Base-by-base conservation (phyloP, 2,797 vertebrate genomes). In the Chaetodon trifasciatus region DNA sequence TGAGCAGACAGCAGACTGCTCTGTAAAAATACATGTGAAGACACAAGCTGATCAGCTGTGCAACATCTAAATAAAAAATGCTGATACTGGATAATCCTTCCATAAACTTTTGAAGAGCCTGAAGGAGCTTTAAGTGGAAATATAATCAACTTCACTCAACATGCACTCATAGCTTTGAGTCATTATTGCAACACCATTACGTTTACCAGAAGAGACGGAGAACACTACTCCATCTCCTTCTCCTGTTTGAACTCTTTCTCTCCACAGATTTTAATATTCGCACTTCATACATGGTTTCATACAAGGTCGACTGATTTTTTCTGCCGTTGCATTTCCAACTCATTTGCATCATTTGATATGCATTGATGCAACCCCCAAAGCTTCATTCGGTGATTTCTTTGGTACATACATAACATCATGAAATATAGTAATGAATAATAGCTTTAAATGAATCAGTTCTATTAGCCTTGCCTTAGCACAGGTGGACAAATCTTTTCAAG, bases 1-100 rank as follows among this genome's bases (percentile, higher is more conserved):
- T 0, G 0, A 5, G 2, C n/a, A 53, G 4, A 28, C 8, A 24
- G 7, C 6, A 10, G 12, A 3, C 17, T 17, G 2, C 4, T 53
- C 1, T 42, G 17, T 3, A 44, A 28, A n/a, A 24, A 13, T 1
- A 13, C 6, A 17, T 5, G 15, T 16, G 2, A 12, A 0, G 5
- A n/a, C 16, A 55, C 2, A 1, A 12, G 13, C 3, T 1, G 2
- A 11, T 56, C 11, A 40, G 9, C 1, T 0, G 10, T 0, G 10
- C 8, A 15, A 3, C 6, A 32, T 15, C 4, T 2, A 6, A 28
- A 55, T 42, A 9, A 8, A 10, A 13, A 37, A 32, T 10, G 3
- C 35, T n/a, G 15, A 12, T 52, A 23, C 9, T 65, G 15, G 8
- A 39, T 15, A 32, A 4, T 19, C 8, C 0, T 61, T 6, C 24